Conservation (phyloP, 2,797 vertebrate species). For the Thunnus albacares region DNA sequence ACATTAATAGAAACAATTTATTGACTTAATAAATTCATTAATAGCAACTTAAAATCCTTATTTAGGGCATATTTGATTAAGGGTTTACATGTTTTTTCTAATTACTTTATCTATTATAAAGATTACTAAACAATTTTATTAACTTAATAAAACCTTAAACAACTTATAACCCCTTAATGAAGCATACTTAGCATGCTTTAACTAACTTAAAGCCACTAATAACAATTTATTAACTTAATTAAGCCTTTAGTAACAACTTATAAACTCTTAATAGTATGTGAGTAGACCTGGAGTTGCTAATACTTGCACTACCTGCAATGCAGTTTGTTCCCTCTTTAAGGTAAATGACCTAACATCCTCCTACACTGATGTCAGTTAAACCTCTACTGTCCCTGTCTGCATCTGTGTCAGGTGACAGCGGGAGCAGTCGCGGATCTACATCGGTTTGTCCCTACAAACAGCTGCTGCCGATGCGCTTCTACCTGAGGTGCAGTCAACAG, state of each 20-base stretch:
- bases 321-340: not conserved
- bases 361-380: slow-evolving; percentile 6
- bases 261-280: not conserved
- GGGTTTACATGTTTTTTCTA: not conserved
- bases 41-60: no score
- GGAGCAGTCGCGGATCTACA: slow-evolving; percentile 1
- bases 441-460: slow-evolving; percentile 43
- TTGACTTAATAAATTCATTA: not conserved
- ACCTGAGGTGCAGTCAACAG: slow-evolving; percentile 53
- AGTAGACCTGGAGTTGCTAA: not conserved
- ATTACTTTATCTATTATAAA: no score
- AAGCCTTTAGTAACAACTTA: not conserved
- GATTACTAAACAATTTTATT: no score
- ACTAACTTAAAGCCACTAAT: not conserved
- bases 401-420: slow-evolving; percentile 26
- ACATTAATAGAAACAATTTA: not conserved
- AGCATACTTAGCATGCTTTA: not conserved
- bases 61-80: not conserved
- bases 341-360: not conserved
- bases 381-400: not conserved
- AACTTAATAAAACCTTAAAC: no score
- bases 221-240: not conserved
- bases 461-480: slow-evolving; percentile 15
- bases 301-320: no score
- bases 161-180: no score